phyloP scores from a whole-genome alignment of 2,888 invertebrate genomes.

The Himalopsyche japonica region DNA sequence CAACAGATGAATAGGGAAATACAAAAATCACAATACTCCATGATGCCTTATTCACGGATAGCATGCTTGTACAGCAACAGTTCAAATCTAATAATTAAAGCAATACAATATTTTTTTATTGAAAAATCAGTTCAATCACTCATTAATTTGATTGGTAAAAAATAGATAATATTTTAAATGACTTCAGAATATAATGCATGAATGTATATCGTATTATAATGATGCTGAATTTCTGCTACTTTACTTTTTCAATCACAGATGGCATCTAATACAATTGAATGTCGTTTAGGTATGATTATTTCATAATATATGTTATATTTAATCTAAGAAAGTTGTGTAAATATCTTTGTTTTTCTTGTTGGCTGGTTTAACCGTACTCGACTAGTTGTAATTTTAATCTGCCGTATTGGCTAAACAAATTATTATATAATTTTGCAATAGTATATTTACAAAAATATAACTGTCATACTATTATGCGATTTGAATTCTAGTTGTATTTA shows the following conservation, averaged over 20 bases:
- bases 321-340: background rate
- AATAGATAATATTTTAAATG: background rate
- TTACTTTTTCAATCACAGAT: background rate
- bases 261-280: background rate
- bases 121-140: too few species aligned
- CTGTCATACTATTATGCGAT: background rate
- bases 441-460: background rate
- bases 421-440: background rate
- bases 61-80: too few species aligned
- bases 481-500: background rate
- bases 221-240: background rate
- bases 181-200: too few species aligned
- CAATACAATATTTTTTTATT: too few species aligned
- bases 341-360: background rate
- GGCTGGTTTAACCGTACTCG: conserved; percentile 5
- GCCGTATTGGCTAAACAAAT: background rate
- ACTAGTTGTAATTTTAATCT: background rate
- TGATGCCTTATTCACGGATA: too few species aligned
- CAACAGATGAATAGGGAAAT: too few species aligned
- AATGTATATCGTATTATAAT: too few species aligned
- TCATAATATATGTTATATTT: background rate
- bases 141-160: too few species aligned
- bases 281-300: background rate
- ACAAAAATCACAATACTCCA: too few species aligned
- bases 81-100: too few species aligned